A percentile compares a stretch with the other conserved stretches of the same genome.
Conservation (phyloP, 2,113 vertebrate species). For the Cranoglanis bouderius region DNA sequence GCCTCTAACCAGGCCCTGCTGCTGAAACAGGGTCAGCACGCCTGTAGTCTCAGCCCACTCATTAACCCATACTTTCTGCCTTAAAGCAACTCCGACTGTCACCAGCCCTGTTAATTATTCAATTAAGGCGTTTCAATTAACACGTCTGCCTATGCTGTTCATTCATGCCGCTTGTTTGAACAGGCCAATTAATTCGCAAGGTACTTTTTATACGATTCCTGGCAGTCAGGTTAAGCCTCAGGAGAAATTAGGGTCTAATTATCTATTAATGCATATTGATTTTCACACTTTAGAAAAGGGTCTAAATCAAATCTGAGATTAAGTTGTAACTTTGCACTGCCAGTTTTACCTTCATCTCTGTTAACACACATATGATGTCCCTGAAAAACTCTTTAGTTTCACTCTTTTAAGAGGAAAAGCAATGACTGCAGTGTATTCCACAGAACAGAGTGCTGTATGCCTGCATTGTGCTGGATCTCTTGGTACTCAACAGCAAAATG, state of each 20-base stretch:
- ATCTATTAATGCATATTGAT: conserved; percentile 30
- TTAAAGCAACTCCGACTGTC: conserved; percentile 33
- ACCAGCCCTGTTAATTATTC: conserved; percentile 46
- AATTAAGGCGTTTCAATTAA: conserved; percentile 51
- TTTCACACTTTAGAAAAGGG: conserved; percentile 18
- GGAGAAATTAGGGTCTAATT: conserved; percentile 41
- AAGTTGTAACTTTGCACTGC: background rate
- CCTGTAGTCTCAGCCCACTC: conserved; percentile 28
- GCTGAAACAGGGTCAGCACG: conserved; percentile 46
- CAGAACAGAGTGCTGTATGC: background rate
- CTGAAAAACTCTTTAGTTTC: background rate
- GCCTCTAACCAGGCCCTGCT: conserved; percentile 45
- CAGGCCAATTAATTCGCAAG: conserved; percentile 30
- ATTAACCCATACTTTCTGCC: conserved; percentile 51
- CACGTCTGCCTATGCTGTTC: background rate
- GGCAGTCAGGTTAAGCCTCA: conserved; percentile 28
- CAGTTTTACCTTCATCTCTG: background rate
- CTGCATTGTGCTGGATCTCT: background rate
- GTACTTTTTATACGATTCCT: conserved; percentile 11
- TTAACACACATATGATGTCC: background rate
- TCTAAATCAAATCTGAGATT: background rate
- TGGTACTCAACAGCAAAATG: background rate
- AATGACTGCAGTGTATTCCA: background rate
- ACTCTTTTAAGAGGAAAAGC: background rate
- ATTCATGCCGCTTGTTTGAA: conserved; percentile 10